Evolutionary conservation across 2,888 invertebrate species (phyloP), one percentile per base, ranked within the genome.

Genomic region (Podabrus alpinus): DNA sequence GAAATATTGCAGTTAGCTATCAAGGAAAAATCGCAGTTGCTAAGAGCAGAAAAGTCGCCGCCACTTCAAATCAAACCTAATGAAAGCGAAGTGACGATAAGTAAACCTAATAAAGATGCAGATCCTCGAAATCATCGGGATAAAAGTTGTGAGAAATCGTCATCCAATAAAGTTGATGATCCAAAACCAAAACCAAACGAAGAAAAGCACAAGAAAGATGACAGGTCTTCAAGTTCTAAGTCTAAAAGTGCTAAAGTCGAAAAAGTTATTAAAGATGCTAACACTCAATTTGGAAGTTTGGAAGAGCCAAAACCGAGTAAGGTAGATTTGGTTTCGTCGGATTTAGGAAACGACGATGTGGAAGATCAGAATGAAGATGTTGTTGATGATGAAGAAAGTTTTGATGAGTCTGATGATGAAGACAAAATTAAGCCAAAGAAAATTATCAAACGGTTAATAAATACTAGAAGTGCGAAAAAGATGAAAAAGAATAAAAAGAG

Each of bases 31-130:
- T 1, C 24, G 1, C 24, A 24, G 9, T 0, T 9, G 9, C 9
- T 45, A n/a, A 45, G 7, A 7, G 7, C 1, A 45, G 45, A 45
- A 45, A 64, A 64, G n/a, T 16, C 21, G 5, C 9, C 16, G 1
- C 16, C 19, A 21, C 13, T 9, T 19, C 62, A 64, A 64, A 13
- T 19, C 15, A 25, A 59, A 59, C n/a, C 9, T 3, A 67, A 67
- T 15, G 17, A 29, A 11, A 69, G 21, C 24, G 87, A 88, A 80
- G 85, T 88, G 59, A 71, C 61, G 17, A 72, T 74, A 15, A n/a
- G 13, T 4, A 29, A 66, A 59, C n/a, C 16, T 2, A 15, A 15
- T 21, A 16, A 45, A 59, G 15, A 29, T n/a, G 10, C 66, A 3
- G 66, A 29, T 88, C 88, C 59, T 16, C 45, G 7, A n/a, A 45